Conservation (phyloP, 1,140 invertebrate species). For the Macrotrachela quadricornifera region DNA sequence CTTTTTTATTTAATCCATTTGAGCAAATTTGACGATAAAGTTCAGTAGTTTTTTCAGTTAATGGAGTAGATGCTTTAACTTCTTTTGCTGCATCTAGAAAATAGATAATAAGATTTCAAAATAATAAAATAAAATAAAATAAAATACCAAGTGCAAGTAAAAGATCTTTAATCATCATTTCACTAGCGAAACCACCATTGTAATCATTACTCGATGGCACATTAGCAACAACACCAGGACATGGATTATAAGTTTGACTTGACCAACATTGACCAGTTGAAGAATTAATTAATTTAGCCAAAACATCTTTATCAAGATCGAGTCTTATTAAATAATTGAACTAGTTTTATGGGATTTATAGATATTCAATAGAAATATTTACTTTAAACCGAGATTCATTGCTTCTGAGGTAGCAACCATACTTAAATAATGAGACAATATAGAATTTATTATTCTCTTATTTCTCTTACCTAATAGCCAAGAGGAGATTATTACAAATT, state of each 20-base stretch:
- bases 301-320: conserved; percentile 65
- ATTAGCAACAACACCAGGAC: conserved; percentile 57
- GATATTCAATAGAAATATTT: conserved; percentile 12
- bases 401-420: conserved; percentile 76
- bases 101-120: no score
- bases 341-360: no score
- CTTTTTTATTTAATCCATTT: no score
- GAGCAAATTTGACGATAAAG: no score
- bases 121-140: no score
- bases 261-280: conserved; percentile 87
- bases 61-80: no score
- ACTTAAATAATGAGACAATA: background rate
- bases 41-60: no score
- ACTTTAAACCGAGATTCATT: conserved; percentile 72
- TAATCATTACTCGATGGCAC: conserved; percentile 72
- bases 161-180: conserved; percentile 59
- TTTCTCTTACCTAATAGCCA: conserved; percentile 16
- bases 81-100: no score
- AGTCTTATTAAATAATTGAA: conserved; percentile 38
- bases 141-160: background rate
- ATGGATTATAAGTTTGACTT: conserved; percentile 83
- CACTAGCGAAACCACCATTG: conserved; percentile 67
- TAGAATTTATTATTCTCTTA: no score
- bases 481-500: conserved; percentile 80
- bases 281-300: conserved; percentile 71